Conservation (phyloP, 2,113 vertebrate genomes). For the Rhynchomys soricoides region DNA sequence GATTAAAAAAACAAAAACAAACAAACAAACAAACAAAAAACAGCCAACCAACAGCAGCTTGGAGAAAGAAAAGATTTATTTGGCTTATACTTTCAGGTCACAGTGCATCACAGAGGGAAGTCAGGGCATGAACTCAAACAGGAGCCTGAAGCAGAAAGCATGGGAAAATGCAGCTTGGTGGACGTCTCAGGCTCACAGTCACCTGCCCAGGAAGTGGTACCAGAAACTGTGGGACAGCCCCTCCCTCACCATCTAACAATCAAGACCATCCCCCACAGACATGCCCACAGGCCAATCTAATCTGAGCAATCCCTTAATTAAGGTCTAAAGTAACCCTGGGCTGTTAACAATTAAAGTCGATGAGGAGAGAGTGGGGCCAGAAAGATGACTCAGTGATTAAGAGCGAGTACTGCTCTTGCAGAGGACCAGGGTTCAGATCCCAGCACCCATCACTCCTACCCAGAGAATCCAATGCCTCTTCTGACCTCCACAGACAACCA, state of each 20-base stretch:
- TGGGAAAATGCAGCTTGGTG: background rate
- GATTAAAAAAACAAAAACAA: background rate
- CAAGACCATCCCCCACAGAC: background rate
- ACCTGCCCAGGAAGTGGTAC: background rate
- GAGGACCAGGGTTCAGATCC: background rate
- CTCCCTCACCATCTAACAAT: background rate
- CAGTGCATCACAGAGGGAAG: background rate
- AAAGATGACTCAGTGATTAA: background rate
- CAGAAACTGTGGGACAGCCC: background rate
- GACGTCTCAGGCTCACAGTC: background rate
- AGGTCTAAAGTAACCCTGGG: background rate
- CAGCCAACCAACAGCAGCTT: background rate
- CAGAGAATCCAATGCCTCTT: background rate
- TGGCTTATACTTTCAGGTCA: background rate
- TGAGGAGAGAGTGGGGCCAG: background rate
- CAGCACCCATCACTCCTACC: background rate
- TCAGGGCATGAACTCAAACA: background rate
- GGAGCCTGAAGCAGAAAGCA: background rate
- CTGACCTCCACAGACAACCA: background rate
- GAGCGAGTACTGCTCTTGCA: background rate
- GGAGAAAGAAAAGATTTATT: background rate
- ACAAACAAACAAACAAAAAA: no score
- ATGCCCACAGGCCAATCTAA: background rate
- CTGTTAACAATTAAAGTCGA: background rate
- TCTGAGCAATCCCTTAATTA: background rate